phyloP scores from a whole-genome alignment of 2,797 vertebrate species.

The Nothura maculosa region DNA sequence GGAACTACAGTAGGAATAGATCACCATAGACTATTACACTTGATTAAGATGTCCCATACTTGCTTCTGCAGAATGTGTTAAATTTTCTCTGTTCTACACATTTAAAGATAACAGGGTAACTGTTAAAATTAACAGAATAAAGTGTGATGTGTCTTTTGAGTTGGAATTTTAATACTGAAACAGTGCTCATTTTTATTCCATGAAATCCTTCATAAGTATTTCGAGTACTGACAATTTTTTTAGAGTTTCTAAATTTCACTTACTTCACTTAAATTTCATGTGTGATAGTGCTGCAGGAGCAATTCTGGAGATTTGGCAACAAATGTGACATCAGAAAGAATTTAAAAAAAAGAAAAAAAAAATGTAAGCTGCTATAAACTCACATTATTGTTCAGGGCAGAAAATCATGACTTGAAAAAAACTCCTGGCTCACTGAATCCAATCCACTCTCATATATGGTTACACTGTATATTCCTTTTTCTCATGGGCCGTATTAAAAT shows the following conservation, averaged over 20 bases:
- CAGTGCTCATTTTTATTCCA: slow-evolving; percentile 60
- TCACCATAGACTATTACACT: slow-evolving; percentile 60
- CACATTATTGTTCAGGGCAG: neutral
- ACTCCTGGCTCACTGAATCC: neutral
- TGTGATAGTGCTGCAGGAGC: neutral
- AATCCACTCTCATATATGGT: neutral
- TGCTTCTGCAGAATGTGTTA: slow-evolving; percentile 45
- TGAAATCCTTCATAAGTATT: slow-evolving; percentile 45
- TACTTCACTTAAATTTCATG: no score
- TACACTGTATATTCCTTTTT: neutral
- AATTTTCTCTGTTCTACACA: slow-evolving; percentile 25
- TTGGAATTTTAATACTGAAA: slow-evolving; percentile 65
- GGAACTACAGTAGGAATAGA: slow-evolving; percentile 30
- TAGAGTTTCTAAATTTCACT: slow-evolving; percentile 40
- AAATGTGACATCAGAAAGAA: slow-evolving; percentile 5
- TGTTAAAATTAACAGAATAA: slow-evolving; percentile 75
- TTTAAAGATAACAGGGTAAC: slow-evolving; percentile 58
- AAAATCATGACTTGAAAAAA: neutral
- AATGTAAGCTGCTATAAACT: neutral
- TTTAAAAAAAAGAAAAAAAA: neutral
- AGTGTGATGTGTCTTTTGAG: slow-evolving; percentile 71
- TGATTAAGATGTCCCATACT: slow-evolving; percentile 67
- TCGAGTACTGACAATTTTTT: slow-evolving; percentile 37
- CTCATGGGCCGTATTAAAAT: neutral
- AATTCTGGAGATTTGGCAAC: neutral